These are phyloP conservation scores for Cydia fagiglandana DNA, from an alignment of 1,140 invertebrate species.

Conservation along the genomic window DNA sequence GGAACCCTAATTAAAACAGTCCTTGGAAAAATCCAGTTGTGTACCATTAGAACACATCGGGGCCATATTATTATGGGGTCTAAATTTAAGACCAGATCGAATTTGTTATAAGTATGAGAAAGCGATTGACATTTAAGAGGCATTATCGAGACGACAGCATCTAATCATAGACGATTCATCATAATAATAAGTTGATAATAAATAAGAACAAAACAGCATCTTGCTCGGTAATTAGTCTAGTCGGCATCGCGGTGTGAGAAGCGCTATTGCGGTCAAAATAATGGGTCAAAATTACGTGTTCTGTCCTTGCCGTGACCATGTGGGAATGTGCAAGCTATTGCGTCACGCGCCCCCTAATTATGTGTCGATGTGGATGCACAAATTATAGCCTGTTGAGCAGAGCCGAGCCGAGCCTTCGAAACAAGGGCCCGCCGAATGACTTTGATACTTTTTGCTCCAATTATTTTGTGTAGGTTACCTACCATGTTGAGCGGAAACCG, in stretches of 20 bases:
- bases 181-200: constrained; percentile 25
- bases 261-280: constrained; percentile 67
- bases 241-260: constrained; percentile 48
- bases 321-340: constrained; percentile 67
- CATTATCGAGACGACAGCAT: constrained; percentile 5
- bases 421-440: constrained; percentile 48
- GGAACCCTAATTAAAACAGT: too few species aligned
- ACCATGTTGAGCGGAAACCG: constrained; percentile 11
- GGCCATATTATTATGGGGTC: background rate
- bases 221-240: constrained; percentile 7
- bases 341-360: constrained; percentile 69
- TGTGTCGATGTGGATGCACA: constrained; percentile 67
- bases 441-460: constrained; percentile 47
- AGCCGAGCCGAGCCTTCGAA: constrained; percentile 34
- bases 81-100: background rate
- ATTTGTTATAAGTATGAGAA: constrained; percentile 14
- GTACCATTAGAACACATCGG: background rate
- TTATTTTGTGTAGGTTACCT: constrained; percentile 5
- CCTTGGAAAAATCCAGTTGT: background rate
- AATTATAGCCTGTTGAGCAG: constrained; percentile 69
- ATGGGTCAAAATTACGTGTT: constrained; percentile 73
- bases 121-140: constrained; percentile 11
- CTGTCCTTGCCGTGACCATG: constrained; percentile 64
- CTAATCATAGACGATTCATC: constrained; percentile 27
- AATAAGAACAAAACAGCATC: constrained; percentile 31